These are phyloP conservation scores for Physocephala rufipes DNA, from an alignment of 2,888 invertebrate genomes.

Conservation along the genomic window DNA sequence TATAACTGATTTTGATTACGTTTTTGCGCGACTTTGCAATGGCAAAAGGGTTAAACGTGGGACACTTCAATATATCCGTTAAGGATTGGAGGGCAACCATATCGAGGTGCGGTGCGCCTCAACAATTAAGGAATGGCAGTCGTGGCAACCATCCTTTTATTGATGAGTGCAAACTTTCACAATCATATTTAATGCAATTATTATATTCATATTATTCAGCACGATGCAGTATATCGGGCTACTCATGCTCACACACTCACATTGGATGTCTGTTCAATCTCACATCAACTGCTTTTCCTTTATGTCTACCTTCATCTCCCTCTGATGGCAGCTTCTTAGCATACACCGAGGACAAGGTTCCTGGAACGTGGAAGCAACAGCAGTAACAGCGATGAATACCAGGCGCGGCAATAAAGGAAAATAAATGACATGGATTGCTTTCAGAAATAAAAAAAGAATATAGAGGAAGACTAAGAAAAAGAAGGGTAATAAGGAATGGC, in stretches of 20 bases:
- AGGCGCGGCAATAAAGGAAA: constrained; percentile 8
- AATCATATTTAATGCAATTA: constrained; percentile 64
- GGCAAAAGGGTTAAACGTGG: constrained; percentile 13
- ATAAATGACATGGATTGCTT: neutral
- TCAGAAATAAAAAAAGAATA: neutral
- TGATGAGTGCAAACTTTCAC: constrained; percentile 47
- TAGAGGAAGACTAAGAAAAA: neutral
- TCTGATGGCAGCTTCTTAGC: constrained; percentile 28
- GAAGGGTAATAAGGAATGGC: neutral
- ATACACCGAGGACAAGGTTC: constrained; percentile 8
- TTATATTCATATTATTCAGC: constrained; percentile 61
- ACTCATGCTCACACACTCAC: neutral
- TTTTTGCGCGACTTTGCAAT: constrained; percentile 24
- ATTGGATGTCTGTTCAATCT: neutral
- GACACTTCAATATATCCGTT: neutral
- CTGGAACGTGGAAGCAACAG: neutral
- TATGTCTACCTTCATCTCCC: too few relatives aligned
- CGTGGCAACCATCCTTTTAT: neutral
- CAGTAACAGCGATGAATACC: neutral
- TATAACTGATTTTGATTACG: constrained; percentile 33
- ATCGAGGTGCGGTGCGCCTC: neutral
- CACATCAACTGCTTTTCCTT: too few relatives aligned
- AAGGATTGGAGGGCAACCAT: neutral
- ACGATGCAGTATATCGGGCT: constrained; percentile 18
- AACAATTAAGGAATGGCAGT: neutral